Percentiles rank a stretch among this genome's conserved stretches.
Evolutionary conservation across 2,888 invertebrate genomes (phyloP).

Genomic region (Eristalinus aeneus): DNA sequence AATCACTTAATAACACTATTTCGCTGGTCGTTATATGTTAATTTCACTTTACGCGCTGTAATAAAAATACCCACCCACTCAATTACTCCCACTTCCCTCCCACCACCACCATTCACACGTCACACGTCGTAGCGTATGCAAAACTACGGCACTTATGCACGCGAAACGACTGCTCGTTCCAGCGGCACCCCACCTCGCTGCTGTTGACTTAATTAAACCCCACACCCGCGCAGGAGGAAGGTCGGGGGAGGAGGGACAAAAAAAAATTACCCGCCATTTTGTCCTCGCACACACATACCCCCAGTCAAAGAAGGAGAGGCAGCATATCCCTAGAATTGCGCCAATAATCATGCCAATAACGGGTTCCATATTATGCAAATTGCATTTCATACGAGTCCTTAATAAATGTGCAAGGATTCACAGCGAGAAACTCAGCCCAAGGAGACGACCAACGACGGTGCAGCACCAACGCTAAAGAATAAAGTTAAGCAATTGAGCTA

Average conservation of each 20-base stretch:
- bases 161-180: constrained; percentile 33
- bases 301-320: constrained; percentile 5
- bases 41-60: constrained; percentile 60
- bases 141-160: constrained; percentile 55
- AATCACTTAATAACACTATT: constrained; percentile 63
- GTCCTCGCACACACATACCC: constrained; percentile 1
- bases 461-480: not conserved
- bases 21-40: constrained; percentile 63
- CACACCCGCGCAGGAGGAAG: not conserved
- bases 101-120: not conserved
- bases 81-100: not conserved
- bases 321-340: constrained; percentile 48
- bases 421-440: not conserved
- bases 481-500: not conserved
- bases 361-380: constrained; percentile 63
- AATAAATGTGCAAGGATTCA: constrained; percentile 55
- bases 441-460: not conserved
- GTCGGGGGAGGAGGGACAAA: not conserved
- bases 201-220: constrained; percentile 54
- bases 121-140: constrained; percentile 41
- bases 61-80: constrained; percentile 35
- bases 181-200: not conserved
- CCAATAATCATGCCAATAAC: constrained; percentile 71
- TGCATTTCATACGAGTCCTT: constrained; percentile 61
- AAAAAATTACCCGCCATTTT: not conserved